Conservation (phyloP, 92 coral and sea anemone species). For the Palythoa grandis region DNA sequence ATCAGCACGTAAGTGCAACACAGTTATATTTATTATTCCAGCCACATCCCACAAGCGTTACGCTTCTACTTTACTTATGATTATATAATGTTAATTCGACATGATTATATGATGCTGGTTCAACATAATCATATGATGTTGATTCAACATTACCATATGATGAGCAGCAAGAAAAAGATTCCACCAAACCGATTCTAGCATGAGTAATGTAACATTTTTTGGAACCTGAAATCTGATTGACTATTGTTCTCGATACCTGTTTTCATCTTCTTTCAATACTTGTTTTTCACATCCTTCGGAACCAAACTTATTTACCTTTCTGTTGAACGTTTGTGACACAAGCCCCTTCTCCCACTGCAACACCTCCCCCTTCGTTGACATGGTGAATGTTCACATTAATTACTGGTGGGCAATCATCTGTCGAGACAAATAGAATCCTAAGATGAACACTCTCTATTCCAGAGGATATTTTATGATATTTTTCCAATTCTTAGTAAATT, state of each 20-base stretch:
- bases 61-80: too few species aligned
- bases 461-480: not conserved
- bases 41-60: too few species aligned
- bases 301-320: not conserved
- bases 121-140: too few species aligned
- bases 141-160: too few species aligned
- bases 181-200: too few species aligned
- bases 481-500: not conserved
- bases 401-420: not conserved
- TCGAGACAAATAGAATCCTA: not conserved
- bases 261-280: not conserved
- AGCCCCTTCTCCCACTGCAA: not conserved
- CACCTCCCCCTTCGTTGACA: not conserved
- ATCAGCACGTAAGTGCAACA: too few species aligned
- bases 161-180: too few species aligned
- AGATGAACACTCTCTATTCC: not conserved
- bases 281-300: not conserved
- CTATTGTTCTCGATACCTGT: not conserved
- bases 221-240: too few species aligned
- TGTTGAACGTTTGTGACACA: not conserved
- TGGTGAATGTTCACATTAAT: constrained; percentile 2
- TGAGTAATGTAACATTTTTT: too few species aligned
- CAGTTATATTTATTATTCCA: too few species aligned
- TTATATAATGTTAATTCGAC: too few species aligned
- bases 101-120: too few species aligned